phyloP scores from a whole-genome alignment of 2,797 vertebrate species.

The Melanotaenia parkinsoni region DNA sequence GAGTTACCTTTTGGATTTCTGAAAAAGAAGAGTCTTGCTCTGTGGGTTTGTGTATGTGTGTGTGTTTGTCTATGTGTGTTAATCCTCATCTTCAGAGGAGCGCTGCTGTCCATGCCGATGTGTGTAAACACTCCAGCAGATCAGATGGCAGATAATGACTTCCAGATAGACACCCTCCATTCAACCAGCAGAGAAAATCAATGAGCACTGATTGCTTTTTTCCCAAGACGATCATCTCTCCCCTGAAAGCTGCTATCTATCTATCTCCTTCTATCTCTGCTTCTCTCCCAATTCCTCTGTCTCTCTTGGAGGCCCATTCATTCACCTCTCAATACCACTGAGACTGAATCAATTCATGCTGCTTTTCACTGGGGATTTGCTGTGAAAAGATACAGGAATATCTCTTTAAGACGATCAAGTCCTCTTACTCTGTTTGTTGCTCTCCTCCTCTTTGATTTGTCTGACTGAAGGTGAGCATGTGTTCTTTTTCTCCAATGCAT shows the following conservation, averaged over 20 bases:
- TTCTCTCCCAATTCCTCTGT: slow-evolving; percentile 44
- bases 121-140: slow-evolving; percentile 80
- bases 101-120: slow-evolving; percentile 73
- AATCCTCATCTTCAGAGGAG: slow-evolving; percentile 79
- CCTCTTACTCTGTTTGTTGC: slow-evolving; percentile 13
- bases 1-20: slow-evolving; percentile 66
- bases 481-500: slow-evolving; percentile 43
- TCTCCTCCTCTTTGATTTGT: slow-evolving; percentile 48
- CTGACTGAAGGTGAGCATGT: slow-evolving; percentile 20
- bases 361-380: slow-evolving; percentile 72
- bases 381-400: slow-evolving; percentile 61
- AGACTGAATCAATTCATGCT: slow-evolving; percentile 69
- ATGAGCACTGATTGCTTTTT: slow-evolving; percentile 85
- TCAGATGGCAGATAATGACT: slow-evolving; percentile 82
- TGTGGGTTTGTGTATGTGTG: slow-evolving; percentile 29
- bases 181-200: slow-evolving; percentile 82
- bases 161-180: slow-evolving; percentile 82
- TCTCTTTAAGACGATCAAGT: slow-evolving; percentile 60
- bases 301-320: slow-evolving; percentile 57
- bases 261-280: slow-evolving; percentile 59
- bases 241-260: slow-evolving; percentile 71
- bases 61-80: slow-evolving; percentile 55
- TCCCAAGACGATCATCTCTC: slow-evolving; percentile 79
- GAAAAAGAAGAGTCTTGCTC: slow-evolving; percentile 37
- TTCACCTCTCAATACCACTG: slow-evolving; percentile 59